Evolutionary conservation across 2,888 invertebrate species (phyloP), one percentile per base, ranked within the genome.

Genomic region (Drosophila tripunctata): DNA sequence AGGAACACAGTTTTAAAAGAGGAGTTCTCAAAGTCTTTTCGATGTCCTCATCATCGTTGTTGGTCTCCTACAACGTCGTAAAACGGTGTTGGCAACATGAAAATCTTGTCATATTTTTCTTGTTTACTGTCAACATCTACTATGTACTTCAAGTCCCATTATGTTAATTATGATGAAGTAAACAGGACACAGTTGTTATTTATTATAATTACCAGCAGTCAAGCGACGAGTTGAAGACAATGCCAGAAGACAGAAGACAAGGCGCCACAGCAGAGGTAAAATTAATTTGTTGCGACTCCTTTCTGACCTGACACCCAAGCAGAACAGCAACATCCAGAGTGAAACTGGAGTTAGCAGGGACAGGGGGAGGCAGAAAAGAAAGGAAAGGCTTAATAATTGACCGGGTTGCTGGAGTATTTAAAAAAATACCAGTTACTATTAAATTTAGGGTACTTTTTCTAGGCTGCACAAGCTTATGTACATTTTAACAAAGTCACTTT

Each of bases 101-200:
- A 84, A 87, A 87, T 84, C 82, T 84, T 87, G 83, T 87, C 87
- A 84, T 84, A 84, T 84, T 84, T 84, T 87, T 87, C 85, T 87
- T 87, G 81, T 83, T 83, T 87, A 87, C 87, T 84, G 84, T 83
- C 87, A 84, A 84, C 87, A 86, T 84, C 84, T 87, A 84, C 84
- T 87, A 84, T 81, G 81, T 84, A 84, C 79, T 84, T 84, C 81
- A 81, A 84, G 84, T 81, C 87, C 84, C 85, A 87, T 84, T 87
- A 84, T 81, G 85, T 87, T 84, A 84, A 84, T 84, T 84, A 84
- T 84, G 84, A 84, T 84, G 87, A 87, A 84, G 85, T 84, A 87
- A 87, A 87, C 84, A 84, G 85, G 84, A 84, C 87, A 79, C 82
- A 84, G 87, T 84, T 84, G 85, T 87, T 84, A 84, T 87, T 87